Evolutionary conservation across 2,888 invertebrate species (phyloP), one percentile per base, ranked within the genome.

Genomic region (Linyphia triangularis): DNA sequence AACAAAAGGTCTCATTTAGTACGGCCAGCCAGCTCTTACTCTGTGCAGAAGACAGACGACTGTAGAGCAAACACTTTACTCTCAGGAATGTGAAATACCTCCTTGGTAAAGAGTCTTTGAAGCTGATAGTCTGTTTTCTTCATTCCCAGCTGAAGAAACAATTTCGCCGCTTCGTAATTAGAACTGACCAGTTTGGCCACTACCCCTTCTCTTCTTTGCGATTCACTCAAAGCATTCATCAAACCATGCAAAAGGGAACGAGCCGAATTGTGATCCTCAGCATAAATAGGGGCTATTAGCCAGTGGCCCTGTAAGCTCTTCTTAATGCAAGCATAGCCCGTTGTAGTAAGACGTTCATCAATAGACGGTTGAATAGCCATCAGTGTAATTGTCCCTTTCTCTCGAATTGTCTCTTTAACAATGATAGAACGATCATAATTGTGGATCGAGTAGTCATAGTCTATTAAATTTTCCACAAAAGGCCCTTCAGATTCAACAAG

Each of bases 271-370:
- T 88, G 86, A 63, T 88, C 85, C 22, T 90, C 90, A 2, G 90
- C 90, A 70, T 90, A 90, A 4, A 90, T 73, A 22, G 90, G 90
- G 16, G 88, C 89, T 24, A 90, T 84, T 28, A 90, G 77, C 90
- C 90, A 90, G n/a, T 84, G 88, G 2, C 90, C 90, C 28, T 90
- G 90, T 3, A 90, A 22, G 37, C 89, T 82, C 37, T 84, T 86
- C 37, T 90, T 90, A 70, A 90, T 85, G 51, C 90, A 89, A 40
- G 90, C 90, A 51, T 90, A 90, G 10, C 90, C 90, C 5, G 83
- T 85, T 19, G 89, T 73, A 22, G 67, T 24, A 2, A 75, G 30
- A n/a, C 28, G 24, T 16, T 30, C 67, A 24, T 72, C 75, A 10
- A 73, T 69, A 2, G 57, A 59, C 2, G 84, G 85, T 13, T 70